Evolutionary conservation across 2,888 invertebrate species (phyloP).

Genomic region (Heliconius charithonia): DNA sequence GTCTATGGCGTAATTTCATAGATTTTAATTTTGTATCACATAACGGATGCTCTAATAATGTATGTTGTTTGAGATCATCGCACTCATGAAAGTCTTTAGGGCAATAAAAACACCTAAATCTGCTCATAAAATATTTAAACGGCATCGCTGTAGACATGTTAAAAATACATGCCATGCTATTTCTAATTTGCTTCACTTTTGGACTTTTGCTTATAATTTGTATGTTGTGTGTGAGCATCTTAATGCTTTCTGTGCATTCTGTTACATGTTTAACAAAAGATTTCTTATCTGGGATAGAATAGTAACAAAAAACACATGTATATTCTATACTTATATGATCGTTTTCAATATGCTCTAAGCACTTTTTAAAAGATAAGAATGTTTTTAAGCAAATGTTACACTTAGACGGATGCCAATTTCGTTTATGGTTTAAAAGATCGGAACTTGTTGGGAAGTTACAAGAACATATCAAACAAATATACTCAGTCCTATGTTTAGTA

Average conservation of each 20-base stretch:
- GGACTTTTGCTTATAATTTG: slow-evolving; percentile 51
- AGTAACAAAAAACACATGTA: slow-evolving; percentile 62
- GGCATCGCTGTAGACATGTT: slow-evolving; percentile 73
- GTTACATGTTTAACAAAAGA: slow-evolving; percentile 30
- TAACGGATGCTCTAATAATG: slow-evolving; percentile 62
- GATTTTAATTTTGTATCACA: slow-evolving; percentile 66
- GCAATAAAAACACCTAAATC: slow-evolving; percentile 74
- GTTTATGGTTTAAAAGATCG: slow-evolving; percentile 59
- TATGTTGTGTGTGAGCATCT: slow-evolving; percentile 9
- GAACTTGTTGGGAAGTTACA: slow-evolving; percentile 54
- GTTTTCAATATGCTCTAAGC: slow-evolving; percentile 62
- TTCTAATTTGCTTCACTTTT: slow-evolving; percentile 60
- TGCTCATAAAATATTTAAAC: slow-evolving; percentile 69
- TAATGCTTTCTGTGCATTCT: slow-evolving; percentile 38
- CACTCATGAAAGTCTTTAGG: slow-evolving; percentile 66
- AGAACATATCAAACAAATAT: slow-evolving; percentile 55
- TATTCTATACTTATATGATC: slow-evolving; percentile 54
- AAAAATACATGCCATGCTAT: slow-evolving; percentile 63
- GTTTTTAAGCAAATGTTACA: slow-evolving; percentile 66
- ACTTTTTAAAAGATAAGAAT: slow-evolving; percentile 58
- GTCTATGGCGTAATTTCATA: slow-evolving; percentile 64
- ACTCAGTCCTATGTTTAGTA: slow-evolving; percentile 56
- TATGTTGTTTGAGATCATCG: slow-evolving; percentile 66
- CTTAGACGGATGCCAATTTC: slow-evolving; percentile 58
- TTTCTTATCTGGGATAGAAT: slow-evolving; percentile 56